Conservation (phyloP, 2,113 vertebrate genomes). For the Pseudonaja textilis region DNA sequence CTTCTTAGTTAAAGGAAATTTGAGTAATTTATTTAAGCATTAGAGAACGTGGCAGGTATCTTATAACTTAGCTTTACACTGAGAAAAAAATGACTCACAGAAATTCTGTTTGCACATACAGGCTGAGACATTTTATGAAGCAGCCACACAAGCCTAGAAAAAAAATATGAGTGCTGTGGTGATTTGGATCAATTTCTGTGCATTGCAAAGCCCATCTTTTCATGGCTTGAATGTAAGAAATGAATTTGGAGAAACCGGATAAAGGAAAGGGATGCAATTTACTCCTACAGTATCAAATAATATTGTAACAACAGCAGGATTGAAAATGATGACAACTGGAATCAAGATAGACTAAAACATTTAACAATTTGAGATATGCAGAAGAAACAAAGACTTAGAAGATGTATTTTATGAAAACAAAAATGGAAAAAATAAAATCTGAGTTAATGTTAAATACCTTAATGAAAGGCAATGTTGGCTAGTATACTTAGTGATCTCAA, state of each 20-base stretch:
- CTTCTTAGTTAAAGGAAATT: background rate
- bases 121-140: background rate
- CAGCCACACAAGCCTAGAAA: background rate
- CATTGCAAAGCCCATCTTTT: background rate
- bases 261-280: background rate
- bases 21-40: background rate
- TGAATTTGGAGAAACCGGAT: background rate
- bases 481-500: background rate
- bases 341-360: background rate
- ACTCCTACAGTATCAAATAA: background rate
- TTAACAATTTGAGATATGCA: background rate
- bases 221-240: background rate
- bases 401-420: background rate
- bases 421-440: background rate
- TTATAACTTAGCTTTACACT: background rate
- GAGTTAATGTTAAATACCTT: background rate
- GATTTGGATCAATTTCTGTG: background rate
- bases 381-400: background rate
- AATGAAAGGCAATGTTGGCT: background rate
- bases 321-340: background rate
- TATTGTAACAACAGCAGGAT: background rate
- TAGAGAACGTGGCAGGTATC: background rate
- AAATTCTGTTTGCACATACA: background rate
- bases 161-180: background rate
- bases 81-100: background rate